Percentiles rank a stretch among this genome's conserved stretches.
These are phyloP conservation scores for Neoaliturus tenellus DNA, from an alignment of 2,888 invertebrate species.

Conservation along the genomic window DNA sequence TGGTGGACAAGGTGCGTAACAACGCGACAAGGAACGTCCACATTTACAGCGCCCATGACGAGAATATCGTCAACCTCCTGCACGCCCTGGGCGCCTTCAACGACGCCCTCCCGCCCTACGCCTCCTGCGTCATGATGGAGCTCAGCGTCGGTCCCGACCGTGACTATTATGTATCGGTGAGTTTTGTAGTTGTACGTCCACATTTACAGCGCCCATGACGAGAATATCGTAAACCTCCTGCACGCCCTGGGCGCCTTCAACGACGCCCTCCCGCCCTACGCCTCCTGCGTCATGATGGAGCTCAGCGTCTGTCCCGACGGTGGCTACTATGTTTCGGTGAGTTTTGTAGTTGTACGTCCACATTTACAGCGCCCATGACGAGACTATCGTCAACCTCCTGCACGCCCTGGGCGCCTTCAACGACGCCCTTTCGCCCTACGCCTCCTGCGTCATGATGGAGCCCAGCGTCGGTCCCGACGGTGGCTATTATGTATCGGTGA, in stretches of 20 bases:
- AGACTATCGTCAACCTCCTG: slow-evolving; percentile 81
- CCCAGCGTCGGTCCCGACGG: slow-evolving; percentile 74
- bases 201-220: slow-evolving; percentile 84
- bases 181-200: slow-evolving; percentile 76
- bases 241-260: slow-evolving; percentile 81
- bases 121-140: slow-evolving; percentile 80
- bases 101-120: slow-evolving; percentile 79
- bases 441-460: slow-evolving; percentile 80
- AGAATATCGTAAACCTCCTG: slow-evolving; percentile 81
- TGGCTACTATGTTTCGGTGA: slow-evolving; percentile 59
- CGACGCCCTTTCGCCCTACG: slow-evolving; percentile 79
- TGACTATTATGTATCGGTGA: slow-evolving; percentile 59
- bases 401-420: slow-evolving; percentile 81
- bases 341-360: too few species aligned
- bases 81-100: slow-evolving; percentile 81
- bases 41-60: slow-evolving; percentile 84
- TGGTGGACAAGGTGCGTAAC: slow-evolving; percentile 52
- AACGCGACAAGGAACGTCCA: slow-evolving; percentile 74
- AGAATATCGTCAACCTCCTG: slow-evolving; percentile 81
- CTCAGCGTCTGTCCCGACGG: slow-evolving; percentile 74
- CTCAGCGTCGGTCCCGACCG: slow-evolving; percentile 74
- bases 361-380: slow-evolving; percentile 84
- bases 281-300: slow-evolving; percentile 80
- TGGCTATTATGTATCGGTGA: slow-evolving; percentile 59
- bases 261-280: slow-evolving; percentile 79